Base-by-base conservation (phyloP, 1,140 invertebrate species). In the Euura saliciscinereae region DNA sequence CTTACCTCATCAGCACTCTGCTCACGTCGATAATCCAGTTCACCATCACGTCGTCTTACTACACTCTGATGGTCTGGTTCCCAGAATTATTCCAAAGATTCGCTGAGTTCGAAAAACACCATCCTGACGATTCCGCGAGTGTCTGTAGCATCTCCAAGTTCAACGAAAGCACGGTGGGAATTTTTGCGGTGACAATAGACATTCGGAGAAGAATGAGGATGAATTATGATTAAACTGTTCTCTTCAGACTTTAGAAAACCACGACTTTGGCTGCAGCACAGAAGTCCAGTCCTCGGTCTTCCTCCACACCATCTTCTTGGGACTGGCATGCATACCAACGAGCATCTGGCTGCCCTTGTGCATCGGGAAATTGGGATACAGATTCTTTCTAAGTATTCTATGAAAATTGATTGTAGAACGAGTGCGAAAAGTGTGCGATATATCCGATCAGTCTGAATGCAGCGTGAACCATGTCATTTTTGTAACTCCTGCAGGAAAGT, bases 41-140 rank as follows among this genome's bases (percentile, higher is more conserved):
- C 70, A 77, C 77, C 45, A 78, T 79, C 46, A 81, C 79, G 42
- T 78, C 78, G 4, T 74, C 82, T 4, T 89, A 89, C 74, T 89
- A 89, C 74, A 86, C 87, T 4, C 76, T 89, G 2, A 86, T 88
- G 77, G 77, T 89, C 28, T 90, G 89, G 89, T 85, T 89, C 45
- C 89, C 89, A 0, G 89, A 89, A 73, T 78, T 90, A 13, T 89
- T 88, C 70, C 77, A 84, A 28, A 77, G 86, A 71, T 87, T 84
- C 72, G 82, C 85, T 5, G 73, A 79, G 6, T 87, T 82, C 64
- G 81, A 86, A 7, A 65, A 77, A 3, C 68, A 69, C 2, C 81
- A 79, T 76, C 84, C 85, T 6, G 78, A 76, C 28, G 74, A 78
- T 44, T 75, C 77, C 5, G 80, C 83, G 4, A 84, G 82, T 42